phyloP scores from a whole-genome alignment of 2,888 invertebrate species.

The Luffia ferchaultella region DNA sequence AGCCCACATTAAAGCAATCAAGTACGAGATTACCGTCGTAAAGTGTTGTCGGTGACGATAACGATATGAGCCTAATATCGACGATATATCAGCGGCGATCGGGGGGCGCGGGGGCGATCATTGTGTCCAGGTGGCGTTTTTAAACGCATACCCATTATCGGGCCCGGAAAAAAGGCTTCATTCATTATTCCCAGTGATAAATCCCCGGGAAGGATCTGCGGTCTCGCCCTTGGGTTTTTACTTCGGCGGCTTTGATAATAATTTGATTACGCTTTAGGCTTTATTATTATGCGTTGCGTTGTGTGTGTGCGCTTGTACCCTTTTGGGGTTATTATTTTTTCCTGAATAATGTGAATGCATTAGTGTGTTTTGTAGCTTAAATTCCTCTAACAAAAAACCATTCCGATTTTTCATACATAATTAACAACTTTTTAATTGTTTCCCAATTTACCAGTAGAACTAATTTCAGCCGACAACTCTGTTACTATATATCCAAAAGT shows the following conservation, averaged over 20 bases:
- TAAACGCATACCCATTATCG: slow-evolving; percentile 27
- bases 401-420: too few relatives aligned
- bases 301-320: too few relatives aligned
- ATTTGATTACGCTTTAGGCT: slow-evolving; percentile 11
- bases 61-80: not conserved
- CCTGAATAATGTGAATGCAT: too few relatives aligned
- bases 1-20: too few relatives aligned
- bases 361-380: too few relatives aligned
- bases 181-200: slow-evolving; percentile 42
- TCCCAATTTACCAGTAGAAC: too few relatives aligned
- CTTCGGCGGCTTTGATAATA: slow-evolving; percentile 18
- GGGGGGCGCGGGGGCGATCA: slow-evolving; percentile 3
- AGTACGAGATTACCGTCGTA: not conserved
- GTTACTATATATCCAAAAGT: too few relatives aligned
- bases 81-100: not conserved
- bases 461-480: too few relatives aligned
- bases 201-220: slow-evolving; percentile 31
- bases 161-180: slow-evolving; percentile 26
- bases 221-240: slow-evolving; percentile 31
- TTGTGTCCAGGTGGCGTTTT: slow-evolving; percentile 21
- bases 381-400: too few relatives aligned
- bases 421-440: too few relatives aligned
- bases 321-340: too few relatives aligned
- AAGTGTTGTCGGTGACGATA: not conserved
- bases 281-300: too few relatives aligned